phyloP scores from a whole-genome alignment of 2,113 vertebrate genomes.

The Galeopterus variegatus region DNA sequence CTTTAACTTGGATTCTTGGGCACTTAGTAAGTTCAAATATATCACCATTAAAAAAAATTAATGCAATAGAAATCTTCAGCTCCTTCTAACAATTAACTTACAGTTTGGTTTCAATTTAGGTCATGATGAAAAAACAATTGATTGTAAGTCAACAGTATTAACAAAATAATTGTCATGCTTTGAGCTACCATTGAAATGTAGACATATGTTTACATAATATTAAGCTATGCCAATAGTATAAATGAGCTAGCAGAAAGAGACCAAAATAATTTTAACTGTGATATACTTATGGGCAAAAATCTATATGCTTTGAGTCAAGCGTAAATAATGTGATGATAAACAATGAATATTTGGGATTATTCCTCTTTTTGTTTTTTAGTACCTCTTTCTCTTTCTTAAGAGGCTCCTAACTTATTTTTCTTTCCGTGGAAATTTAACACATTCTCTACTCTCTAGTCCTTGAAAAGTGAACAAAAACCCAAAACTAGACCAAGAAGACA shows the following conservation, averaged over 20 bases:
- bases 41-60: background rate
- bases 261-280: too few relatives aligned
- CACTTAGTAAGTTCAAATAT: background rate
- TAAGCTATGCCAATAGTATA: background rate
- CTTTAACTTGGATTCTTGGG: background rate
- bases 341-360: too few relatives aligned
- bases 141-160: background rate
- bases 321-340: background rate
- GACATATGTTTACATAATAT: background rate
- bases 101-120: background rate
- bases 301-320: background rate
- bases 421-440: background rate
- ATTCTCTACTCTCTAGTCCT: background rate
- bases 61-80: background rate
- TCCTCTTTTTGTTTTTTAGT: too few relatives aligned
- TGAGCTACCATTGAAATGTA: background rate
- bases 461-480: background rate
- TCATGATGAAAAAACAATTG: background rate
- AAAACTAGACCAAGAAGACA: background rate
- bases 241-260: background rate
- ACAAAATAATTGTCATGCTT: background rate
- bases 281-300: background rate
- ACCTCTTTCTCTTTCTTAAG: background rate
- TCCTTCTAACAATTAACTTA: background rate
- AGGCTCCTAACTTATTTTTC: background rate